phyloP scores from a whole-genome alignment of 2,888 invertebrate genomes.

The Polymixis lichenea region DNA sequence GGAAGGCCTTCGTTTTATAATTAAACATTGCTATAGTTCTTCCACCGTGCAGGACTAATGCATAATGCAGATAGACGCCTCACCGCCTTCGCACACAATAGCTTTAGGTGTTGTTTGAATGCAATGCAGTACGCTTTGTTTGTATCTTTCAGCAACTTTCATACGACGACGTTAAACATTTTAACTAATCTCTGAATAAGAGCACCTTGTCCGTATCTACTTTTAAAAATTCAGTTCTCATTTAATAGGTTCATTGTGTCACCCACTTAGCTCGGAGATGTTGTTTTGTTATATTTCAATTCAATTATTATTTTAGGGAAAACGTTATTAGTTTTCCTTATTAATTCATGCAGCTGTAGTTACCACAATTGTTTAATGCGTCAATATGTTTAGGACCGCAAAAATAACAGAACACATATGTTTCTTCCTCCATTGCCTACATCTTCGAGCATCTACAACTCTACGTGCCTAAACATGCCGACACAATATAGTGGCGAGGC shows the following conservation, averaged over 20 bases:
- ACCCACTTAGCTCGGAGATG: background rate
- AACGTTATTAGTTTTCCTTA: background rate
- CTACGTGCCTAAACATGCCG: too few relatives aligned
- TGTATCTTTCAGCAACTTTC: background rate
- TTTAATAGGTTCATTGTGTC: conserved; percentile 1
- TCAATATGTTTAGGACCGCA: background rate
- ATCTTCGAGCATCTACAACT: too few relatives aligned
- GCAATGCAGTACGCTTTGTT: background rate
- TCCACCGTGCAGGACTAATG: background rate
- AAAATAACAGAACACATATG: background rate
- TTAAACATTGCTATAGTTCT: background rate
- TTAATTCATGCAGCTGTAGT: background rate
- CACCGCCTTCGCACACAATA: background rate
- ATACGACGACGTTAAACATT: background rate
- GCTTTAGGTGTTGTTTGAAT: background rate
- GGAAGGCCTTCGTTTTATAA: background rate
- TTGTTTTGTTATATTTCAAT: background rate
- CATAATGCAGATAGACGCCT: background rate
- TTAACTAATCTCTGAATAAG: background rate
- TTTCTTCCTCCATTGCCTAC: background rate
- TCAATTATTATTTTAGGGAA: background rate
- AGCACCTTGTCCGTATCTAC: background rate
- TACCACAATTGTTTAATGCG: background rate
- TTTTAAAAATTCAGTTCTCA: background rate
- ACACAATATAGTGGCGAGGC: background rate